A percentile compares a stretch with the other conserved stretches of the same genome.
Evolutionary conservation across 2,797 vertebrate species (phyloP).

Genomic region (Smutsia gigantea): DNA sequence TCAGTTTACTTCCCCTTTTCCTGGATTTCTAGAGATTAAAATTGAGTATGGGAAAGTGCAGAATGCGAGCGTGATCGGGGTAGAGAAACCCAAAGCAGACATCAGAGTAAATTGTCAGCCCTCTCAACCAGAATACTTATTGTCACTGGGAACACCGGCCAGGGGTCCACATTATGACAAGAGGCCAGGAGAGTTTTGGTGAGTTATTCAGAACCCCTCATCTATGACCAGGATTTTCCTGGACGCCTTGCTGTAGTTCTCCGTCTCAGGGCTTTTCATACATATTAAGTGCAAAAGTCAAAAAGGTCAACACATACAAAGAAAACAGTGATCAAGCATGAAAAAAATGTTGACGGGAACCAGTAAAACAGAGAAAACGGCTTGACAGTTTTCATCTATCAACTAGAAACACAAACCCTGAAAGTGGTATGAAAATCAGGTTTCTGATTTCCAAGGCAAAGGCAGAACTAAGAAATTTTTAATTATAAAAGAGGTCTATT

Average conservation of each 20-base stretch:
- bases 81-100: not conserved
- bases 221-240: not conserved
- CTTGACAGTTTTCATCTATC: constrained; percentile 15
- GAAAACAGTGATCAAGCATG: not conserved
- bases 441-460: constrained; percentile 40
- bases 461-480: not conserved
- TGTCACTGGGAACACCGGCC: not conserved
- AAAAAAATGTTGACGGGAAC: not conserved
- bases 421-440: constrained; percentile 15
- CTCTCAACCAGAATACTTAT: not conserved
- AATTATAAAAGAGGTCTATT: not conserved
- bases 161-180: not conserved
- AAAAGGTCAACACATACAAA: not conserved
- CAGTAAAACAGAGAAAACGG: not conserved
- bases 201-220: not conserved
- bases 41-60: not conserved
- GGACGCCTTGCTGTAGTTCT: not conserved
- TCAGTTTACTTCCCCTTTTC: not conserved
- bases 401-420: constrained; percentile 17
- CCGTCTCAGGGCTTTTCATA: not conserved
- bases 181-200: not conserved
- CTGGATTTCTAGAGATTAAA: not conserved
- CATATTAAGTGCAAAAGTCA: not conserved
- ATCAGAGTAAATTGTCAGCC: not conserved
- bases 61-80: not conserved